A percentile compares a stretch with the other conserved stretches of the same genome.
phyloP scores from a whole-genome alignment of 2,888 invertebrate genomes.

The Artemia sinica region DNA sequence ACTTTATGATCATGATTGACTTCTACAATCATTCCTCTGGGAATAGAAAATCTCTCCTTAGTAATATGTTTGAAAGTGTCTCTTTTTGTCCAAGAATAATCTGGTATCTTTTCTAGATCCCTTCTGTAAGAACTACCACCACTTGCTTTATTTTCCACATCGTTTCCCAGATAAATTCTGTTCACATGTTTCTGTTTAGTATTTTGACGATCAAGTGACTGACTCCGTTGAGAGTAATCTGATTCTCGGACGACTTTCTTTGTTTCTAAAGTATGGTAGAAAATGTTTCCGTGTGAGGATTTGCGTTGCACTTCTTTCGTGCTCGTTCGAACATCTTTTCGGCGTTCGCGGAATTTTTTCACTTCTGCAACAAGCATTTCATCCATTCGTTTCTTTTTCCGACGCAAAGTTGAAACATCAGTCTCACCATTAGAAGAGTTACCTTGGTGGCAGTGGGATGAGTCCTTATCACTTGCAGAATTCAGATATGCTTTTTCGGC shows the following conservation, averaged over 20 bases:
- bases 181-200: slow-evolving; percentile 2
- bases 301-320: not conserved
- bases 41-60: slow-evolving; percentile 8
- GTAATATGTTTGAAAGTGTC: slow-evolving; percentile 10
- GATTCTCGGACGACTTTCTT: slow-evolving; percentile 2
- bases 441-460: not conserved
- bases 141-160: not conserved
- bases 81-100: slow-evolving; percentile 9
- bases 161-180: slow-evolving; percentile 2
- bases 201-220: not conserved
- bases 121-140: not conserved
- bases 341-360: slow-evolving; percentile 1
- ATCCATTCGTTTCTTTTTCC: slow-evolving; percentile 1
- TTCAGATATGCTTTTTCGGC: not conserved
- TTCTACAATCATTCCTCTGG: not conserved
- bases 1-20: not conserved
- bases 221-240: slow-evolving; percentile 5
- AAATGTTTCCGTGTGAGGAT: not conserved
- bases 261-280: not conserved
- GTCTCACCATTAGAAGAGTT: not conserved
- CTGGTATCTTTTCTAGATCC: not conserved
- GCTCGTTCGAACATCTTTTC: not conserved
- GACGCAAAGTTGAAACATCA: not conserved
- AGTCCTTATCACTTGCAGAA: not conserved
- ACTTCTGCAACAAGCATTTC: slow-evolving; percentile 7